phyloP scores from a whole-genome alignment of 2,888 invertebrate species.

The Erebia palarica region DNA sequence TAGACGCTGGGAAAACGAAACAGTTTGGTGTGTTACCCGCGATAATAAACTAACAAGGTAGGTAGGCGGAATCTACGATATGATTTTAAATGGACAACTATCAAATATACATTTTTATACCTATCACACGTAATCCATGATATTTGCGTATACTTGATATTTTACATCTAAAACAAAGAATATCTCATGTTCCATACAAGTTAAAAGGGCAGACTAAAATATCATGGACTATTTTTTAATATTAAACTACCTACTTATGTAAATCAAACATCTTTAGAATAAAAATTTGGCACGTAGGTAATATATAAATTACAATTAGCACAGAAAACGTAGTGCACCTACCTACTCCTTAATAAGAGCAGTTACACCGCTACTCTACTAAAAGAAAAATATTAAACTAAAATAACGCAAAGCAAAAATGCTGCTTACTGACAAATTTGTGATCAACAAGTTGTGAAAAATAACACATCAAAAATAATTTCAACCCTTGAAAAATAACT shows the following conservation, averaged over 20 bases:
- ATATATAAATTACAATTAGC: slow-evolving; percentile 7
- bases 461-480: slow-evolving; percentile 13
- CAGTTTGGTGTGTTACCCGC: slow-evolving; percentile 16
- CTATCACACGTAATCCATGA: background rate
- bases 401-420: slow-evolving; percentile 41
- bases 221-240: background rate
- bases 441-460: slow-evolving; percentile 22
- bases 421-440: slow-evolving; percentile 51
- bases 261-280: background rate
- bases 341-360: slow-evolving; percentile 5
- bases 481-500: background rate
- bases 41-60: slow-evolving; percentile 7
- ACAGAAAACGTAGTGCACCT: background rate
- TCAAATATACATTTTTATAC: background rate
- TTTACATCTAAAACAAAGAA: background rate
- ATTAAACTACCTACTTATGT: background rate
- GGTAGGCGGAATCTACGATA: background rate
- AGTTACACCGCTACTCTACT: slow-evolving; percentile 16
- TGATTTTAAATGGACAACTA: background rate
- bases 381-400: background rate
- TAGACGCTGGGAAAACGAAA: background rate
- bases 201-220: background rate
- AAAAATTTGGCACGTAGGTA: background rate
- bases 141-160: background rate
- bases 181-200: background rate